phyloP scores from a whole-genome alignment of 2,888 invertebrate species.

The Cactoblastis cactorum region DNA sequence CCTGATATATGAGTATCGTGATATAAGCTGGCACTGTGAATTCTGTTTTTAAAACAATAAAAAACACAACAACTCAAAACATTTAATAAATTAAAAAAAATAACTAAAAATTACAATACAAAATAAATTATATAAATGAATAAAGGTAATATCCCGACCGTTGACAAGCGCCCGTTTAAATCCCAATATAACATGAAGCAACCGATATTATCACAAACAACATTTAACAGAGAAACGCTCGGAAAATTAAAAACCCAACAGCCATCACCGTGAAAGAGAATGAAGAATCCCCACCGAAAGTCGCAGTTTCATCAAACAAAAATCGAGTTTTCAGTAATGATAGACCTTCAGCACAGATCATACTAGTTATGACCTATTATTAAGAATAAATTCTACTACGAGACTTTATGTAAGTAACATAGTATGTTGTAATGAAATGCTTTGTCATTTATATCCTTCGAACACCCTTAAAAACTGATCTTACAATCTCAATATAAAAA shows the following conservation, averaged over 20 bases:
- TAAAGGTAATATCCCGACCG: background rate
- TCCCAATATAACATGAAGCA: constrained; percentile 20
- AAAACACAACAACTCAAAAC: constrained; percentile 4
- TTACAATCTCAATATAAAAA: too few relatives aligned
- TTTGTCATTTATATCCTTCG: too few relatives aligned
- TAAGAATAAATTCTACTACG: too few relatives aligned
- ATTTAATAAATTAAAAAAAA: background rate
- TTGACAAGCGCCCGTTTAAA: background rate
- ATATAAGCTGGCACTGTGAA: constrained; percentile 7
- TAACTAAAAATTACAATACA: background rate
- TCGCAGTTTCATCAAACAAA: constrained; percentile 66
- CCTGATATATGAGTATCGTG: background rate
- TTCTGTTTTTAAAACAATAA: background rate
- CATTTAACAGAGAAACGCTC: constrained; percentile 38
- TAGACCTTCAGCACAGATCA: too few relatives aligned
- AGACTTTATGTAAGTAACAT: too few relatives aligned
- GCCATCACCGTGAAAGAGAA: constrained; percentile 59
- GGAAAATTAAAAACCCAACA: constrained; percentile 57
- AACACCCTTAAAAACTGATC: too few relatives aligned
- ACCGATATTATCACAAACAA: constrained; percentile 37
- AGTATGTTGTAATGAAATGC: too few relatives aligned
- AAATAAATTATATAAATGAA: background rate
- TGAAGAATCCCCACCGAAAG: constrained; percentile 53
- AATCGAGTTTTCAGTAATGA: background rate
- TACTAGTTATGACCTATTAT: too few relatives aligned